A percentile compares a stretch with the other conserved stretches of the same genome.
phyloP scores from a whole-genome alignment of 64 coral and sea anemone genomes.

The Dendronephthya gigantea region DNA sequence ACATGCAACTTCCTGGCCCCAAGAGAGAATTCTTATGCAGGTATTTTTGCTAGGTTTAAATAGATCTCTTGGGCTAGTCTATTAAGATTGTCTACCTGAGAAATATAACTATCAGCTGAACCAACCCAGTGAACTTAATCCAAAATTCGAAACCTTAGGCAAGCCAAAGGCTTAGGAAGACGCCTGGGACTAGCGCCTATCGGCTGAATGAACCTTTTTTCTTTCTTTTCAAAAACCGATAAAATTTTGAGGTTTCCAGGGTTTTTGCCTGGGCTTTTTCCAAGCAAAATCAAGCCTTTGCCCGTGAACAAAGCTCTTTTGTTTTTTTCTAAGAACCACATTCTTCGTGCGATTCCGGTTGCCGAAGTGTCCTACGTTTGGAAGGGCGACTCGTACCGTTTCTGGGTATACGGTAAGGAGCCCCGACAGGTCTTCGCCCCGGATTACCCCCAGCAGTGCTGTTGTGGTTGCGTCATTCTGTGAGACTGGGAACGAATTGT shows the following conservation, averaged over 20 bases:
- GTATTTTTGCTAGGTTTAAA: constrained; percentile 31
- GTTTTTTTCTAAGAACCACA: constrained; percentile 48
- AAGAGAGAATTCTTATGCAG: constrained; percentile 82
- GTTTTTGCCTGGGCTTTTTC: not conserved
- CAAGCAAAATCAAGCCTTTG: not conserved
- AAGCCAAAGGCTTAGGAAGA: too few species aligned
- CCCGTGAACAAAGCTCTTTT: not conserved
- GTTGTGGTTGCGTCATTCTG: constrained; percentile 78
- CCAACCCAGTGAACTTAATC: too few species aligned
- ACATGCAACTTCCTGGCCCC: constrained; percentile 52
- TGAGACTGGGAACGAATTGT: constrained; percentile 13
- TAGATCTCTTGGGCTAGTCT: too few species aligned
- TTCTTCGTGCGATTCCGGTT: constrained; percentile 70
- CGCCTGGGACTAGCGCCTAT: too few species aligned
- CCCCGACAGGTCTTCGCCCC: constrained; percentile 72
- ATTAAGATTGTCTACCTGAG: too few species aligned
- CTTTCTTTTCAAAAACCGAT: too few species aligned
- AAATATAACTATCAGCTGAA: too few species aligned
- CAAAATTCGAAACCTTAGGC: too few species aligned
- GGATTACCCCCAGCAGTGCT: constrained; percentile 96
- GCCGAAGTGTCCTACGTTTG: constrained; percentile 77
- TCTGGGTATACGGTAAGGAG: constrained; percentile 83
- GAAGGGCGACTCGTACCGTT: constrained; percentile 53
- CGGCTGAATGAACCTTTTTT: too few species aligned
- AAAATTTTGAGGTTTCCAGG: too few species aligned